Base-by-base conservation (phyloP, 2,888 invertebrate genomes). In the Cordilura impudica region DNA sequence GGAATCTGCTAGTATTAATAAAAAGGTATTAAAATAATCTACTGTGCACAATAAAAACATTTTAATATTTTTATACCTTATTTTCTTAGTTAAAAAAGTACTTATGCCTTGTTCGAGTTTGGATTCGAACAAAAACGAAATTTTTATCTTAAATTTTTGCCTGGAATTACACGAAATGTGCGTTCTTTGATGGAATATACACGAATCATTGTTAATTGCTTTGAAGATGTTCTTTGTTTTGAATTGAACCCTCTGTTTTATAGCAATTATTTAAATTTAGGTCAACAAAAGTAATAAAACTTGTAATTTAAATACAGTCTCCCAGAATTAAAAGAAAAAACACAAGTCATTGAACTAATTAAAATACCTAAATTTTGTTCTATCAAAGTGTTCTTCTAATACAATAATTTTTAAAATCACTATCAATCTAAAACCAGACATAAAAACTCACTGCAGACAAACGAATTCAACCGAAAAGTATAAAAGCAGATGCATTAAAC, bases 241-340 rank as follows among this genome's bases (percentile, higher is more conserved):
- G 23, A 19, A 18, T 47, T 5, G 21, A 43, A 7, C 31, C 23
- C 7, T 18, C 29, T 45, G 26, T 47, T 43, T 12, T 43, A 18
- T 12, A 43, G 1, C 12, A 21, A 47, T 21, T 60, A 23, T 49
- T 0, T 4, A 54, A 61, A 75, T 47, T 39, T 69, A 56, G 69
- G 75, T 63, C 63, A 75, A 63, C 70, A 53, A 75, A 67, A 63
- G 54, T 75, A 75, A 61, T 69, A 43, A 75, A 63, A 74, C 29
- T 18, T n/a, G 16, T 7, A 69, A 75, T 63, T 49, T 56, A 63
- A 54, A 21, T 69, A 18, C 47, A 54, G 54, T 35, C 21, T 8
- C 14, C 26, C 4, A 47, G 8, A 8, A 18, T 21, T 6, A 12
- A 19, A 1, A 51, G 31, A 26, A 61, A 54, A 75, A 16, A 12